Percentiles rank a stretch among this genome's conserved stretches.
These are phyloP conservation scores for Pantelozetes paolii DNA, from an alignment of 2,888 invertebrate species.

Conservation along the genomic window DNA sequence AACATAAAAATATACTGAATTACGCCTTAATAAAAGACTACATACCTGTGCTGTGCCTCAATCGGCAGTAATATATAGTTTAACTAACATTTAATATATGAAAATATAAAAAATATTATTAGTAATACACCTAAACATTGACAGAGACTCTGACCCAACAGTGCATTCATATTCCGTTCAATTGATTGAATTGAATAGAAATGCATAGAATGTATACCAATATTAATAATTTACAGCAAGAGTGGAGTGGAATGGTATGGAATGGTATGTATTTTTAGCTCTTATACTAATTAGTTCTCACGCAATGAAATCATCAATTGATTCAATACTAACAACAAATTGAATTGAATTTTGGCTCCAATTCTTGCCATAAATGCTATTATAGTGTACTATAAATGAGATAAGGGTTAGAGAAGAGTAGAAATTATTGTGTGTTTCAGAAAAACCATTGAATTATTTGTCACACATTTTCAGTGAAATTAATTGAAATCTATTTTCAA, in stretches of 20 bases:
- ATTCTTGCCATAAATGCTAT: no score
- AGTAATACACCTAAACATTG: not conserved
- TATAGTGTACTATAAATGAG: no score
- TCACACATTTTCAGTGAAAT: no score
- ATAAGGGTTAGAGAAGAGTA: no score
- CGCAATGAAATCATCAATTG: conserved; percentile 19
- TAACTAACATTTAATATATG: no score
- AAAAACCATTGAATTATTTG: no score
- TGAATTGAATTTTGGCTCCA: no score
- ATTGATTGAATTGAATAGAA: not conserved
- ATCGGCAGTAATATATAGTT: no score
- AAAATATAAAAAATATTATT: not conserved
- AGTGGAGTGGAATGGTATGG: not conserved
- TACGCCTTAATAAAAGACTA: conserved; percentile 5
- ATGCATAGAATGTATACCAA: not conserved
- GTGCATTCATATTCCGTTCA: no score
- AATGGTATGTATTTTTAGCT: not conserved
- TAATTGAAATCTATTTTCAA: no score
- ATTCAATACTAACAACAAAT: conserved; percentile 1
- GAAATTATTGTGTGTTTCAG: no score
- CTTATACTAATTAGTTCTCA: conserved; percentile 5
- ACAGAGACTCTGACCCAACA: no score
- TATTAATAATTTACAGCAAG: not conserved
- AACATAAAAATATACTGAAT: conserved; percentile 1
- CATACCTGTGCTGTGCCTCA: not conserved